Conservation (phyloP, 2,797 vertebrate genomes). For the Pangasius sanitwongsei region DNA sequence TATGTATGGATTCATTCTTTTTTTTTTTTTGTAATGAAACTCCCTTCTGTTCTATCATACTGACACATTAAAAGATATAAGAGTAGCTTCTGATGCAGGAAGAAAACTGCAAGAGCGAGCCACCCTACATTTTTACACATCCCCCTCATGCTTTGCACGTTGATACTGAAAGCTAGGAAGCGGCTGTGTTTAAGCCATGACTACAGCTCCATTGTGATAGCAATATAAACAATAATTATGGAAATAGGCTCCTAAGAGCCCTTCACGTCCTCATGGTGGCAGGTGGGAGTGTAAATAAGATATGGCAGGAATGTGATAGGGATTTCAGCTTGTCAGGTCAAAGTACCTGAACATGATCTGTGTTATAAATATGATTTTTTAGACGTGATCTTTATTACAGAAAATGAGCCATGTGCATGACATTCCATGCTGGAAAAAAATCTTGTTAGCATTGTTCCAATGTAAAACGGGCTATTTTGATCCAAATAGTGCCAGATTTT, state of each 20-base stretch:
- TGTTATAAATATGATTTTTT: neutral
- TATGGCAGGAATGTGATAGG: neutral
- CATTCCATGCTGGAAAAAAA: neutral
- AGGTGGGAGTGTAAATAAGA: conserved; percentile 19
- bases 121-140: conserved; percentile 4
- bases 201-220: neutral
- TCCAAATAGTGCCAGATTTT: neutral
- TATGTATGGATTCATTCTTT: neutral
- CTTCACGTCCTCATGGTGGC: neutral
- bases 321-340: neutral
- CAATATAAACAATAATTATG: conserved; percentile 30
- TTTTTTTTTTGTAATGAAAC: neutral
- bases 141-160: conserved; percentile 3
- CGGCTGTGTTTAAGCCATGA: neutral
- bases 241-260: conserved; percentile 4
- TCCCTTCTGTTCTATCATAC: neutral
- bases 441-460: neutral
- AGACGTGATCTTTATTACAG: neutral
- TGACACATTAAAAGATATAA: neutral
- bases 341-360: neutral
- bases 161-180: neutral
- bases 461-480: neutral
- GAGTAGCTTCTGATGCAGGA: neutral
- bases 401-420: conserved; percentile 11
- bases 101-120: neutral